Evolutionary conservation across 1,140 invertebrate genomes (phyloP).

Genomic region (Anoplolepis gracilipes): DNA sequence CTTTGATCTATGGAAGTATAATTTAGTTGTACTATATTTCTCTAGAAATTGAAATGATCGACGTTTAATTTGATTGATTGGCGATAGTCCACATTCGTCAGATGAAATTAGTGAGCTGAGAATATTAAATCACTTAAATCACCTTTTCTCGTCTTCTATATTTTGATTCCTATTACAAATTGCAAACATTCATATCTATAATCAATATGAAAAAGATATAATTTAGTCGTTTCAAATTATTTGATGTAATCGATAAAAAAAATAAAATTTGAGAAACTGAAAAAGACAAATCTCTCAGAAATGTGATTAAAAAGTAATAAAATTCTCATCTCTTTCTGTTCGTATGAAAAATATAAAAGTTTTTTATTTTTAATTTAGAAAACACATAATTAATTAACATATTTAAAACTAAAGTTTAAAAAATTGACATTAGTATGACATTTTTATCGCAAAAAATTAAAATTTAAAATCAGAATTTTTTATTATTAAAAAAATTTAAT

Average conservation of each 20-base stretch:
- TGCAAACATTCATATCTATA: background rate
- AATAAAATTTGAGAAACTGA: background rate
- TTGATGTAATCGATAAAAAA: background rate
- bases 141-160: background rate
- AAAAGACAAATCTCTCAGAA: background rate
- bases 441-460: too few relatives aligned
- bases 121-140: conserved; percentile 32
- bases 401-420: background rate
- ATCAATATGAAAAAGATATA: background rate
- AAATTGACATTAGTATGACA: background rate
- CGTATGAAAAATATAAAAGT: background rate
- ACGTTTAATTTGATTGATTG: conserved; percentile 46
- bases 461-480: background rate
- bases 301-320: background rate
- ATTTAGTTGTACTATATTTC: conserved; percentile 36
- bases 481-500: background rate
- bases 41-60: conserved; percentile 33
- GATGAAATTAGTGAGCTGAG: conserved; percentile 13
- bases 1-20: background rate
- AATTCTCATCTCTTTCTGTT: background rate
- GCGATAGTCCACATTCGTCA: conserved; percentile 24
- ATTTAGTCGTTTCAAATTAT: background rate
- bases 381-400: background rate
- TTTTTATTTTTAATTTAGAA: background rate
- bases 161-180: background rate